Evolutionary conservation across 1,140 invertebrate species (phyloP).

Genomic region (Neuroterus valhalla): DNA sequence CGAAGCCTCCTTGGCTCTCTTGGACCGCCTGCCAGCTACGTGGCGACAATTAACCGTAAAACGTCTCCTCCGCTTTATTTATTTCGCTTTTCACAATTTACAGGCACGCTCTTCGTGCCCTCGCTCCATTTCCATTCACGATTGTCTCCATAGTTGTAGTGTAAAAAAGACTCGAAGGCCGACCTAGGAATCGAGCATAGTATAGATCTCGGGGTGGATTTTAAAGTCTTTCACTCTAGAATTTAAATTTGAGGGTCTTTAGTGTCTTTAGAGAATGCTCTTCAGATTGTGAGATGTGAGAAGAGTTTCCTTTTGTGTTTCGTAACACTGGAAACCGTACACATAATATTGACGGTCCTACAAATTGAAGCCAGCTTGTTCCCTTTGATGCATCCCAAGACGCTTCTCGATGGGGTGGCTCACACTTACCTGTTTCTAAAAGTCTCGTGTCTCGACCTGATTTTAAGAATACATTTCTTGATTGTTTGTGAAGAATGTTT

Average conservation of each 20-base stretch:
- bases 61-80: slow-evolving; percentile 59
- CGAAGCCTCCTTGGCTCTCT: slow-evolving; percentile 46
- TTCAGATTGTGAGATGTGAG: slow-evolving; percentile 3
- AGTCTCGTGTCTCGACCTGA: not conserved
- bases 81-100: slow-evolving; percentile 55
- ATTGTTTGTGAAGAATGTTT: too few relatives aligned
- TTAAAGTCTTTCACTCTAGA: not conserved
- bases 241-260: not conserved
- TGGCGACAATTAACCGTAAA: slow-evolving; percentile 69
- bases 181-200: slow-evolving; percentile 3
- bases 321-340: slow-evolving; percentile 10
- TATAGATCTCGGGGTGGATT: not conserved
- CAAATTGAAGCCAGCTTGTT: slow-evolving; percentile 1
- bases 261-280: not conserved
- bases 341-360: slow-evolving; percentile 17
- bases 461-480: not conserved
- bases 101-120: slow-evolving; percentile 34
- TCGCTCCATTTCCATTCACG: slow-evolving; percentile 18
- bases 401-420: slow-evolving; percentile 21
- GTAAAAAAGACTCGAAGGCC: not conserved
- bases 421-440: not conserved
- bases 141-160: not conserved
- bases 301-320: slow-evolving; percentile 14
- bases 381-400: not conserved
- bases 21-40: slow-evolving; percentile 45